Base-by-base conservation (phyloP, 2,797 vertebrate genomes). In the Gymnocypris eckloni region DNA sequence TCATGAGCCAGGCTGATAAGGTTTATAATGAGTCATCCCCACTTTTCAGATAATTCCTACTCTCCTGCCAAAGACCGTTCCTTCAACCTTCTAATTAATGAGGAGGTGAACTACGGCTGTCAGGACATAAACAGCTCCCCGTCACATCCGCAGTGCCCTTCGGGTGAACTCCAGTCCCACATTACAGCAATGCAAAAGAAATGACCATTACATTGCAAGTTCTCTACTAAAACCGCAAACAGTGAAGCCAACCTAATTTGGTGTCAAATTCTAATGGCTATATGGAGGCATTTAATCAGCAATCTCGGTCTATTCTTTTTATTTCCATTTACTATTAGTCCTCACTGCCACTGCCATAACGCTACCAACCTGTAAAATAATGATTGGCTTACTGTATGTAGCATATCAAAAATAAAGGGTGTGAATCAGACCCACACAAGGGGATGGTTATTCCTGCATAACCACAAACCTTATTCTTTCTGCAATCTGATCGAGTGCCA, bases 91-190 rank as follows among this genome's bases (percentile, higher is more conserved):
- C 41, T 83, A 75, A 83, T 64, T 64, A 83, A 83, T 16, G 5
- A 16, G 12, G 70, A 66, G 54, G 48, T 71, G 50, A 81, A 41
- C 73, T 86, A 22, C 41, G n/a, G 48, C 59, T 77, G 80, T 67
- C 77, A 75, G 43, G 76, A 79, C 76, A 81, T 75, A 48, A 43
- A 66, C 20, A 77, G 22, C 37, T 37, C 52, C 70, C 70, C 6
- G 1, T 50, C 75, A 86, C 43, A 50, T 83, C 52, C 54, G 28
- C 25, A 13, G 39, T 77, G 70, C 33, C 83, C 83, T 78, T 86
- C 76, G 76, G 80, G 50, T 86, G 80, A 87, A 83, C 83, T 83
- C 67, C 0, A 20, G 69, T n/a, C 71, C 59, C 37, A 77, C 86
- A 64, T 71, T 83, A 82, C 66, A 59, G 50, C 70, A 50, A 3